Evolutionary conservation across 2,888 invertebrate species (phyloP), one percentile per base, ranked within the genome.

Genomic region (Dryobota labecula): DNA sequence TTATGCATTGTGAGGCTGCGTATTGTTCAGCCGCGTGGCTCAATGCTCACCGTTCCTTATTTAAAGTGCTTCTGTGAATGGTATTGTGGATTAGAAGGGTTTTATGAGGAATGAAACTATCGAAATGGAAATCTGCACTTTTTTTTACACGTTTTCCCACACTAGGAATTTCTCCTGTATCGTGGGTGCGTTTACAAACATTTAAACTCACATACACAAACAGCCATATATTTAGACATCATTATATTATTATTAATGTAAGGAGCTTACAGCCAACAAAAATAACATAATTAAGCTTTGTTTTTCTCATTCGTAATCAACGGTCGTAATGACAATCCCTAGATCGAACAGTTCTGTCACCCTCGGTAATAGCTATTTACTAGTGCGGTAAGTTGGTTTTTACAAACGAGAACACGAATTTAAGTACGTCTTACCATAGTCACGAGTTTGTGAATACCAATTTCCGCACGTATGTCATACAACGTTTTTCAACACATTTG

Each of bases 1-100:
- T 86, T 86, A 84, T 80, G 78, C 78, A 85, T 86, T 86, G 86
- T 84, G 73, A 73, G 69, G 47, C 67, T 49, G 41, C 65, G 76
- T 75, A 68, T 80, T 83, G 80, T 83, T 63, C 83, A 33, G 43
- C 82, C 57, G 53, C 45, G 51, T 45, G 72, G 36, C 57, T 30
- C 18, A 57, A 58, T 45, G 71, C 49, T 36, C 43, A 24, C 45
- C 49, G 53, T 36, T 49, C n/a, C 47, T 9, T 60, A 47, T n/a
- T 62, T 47, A 36, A 60, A 45, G 41, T 65, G 57, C 18, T 58
- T 62, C 18, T 36, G 13, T 66, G n/a, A 64, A 65, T 38, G 33
- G 20, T 57, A 43, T 56, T 64, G 45, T 56, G 7, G 70, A 51
- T 56, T 30, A 61, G 2, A n/a, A 47, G 33, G 33, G 20, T 56